These are phyloP conservation scores for Phyllotis vaccarum DNA, from an alignment of 2,797 vertebrate genomes.

Conservation along the genomic window DNA sequence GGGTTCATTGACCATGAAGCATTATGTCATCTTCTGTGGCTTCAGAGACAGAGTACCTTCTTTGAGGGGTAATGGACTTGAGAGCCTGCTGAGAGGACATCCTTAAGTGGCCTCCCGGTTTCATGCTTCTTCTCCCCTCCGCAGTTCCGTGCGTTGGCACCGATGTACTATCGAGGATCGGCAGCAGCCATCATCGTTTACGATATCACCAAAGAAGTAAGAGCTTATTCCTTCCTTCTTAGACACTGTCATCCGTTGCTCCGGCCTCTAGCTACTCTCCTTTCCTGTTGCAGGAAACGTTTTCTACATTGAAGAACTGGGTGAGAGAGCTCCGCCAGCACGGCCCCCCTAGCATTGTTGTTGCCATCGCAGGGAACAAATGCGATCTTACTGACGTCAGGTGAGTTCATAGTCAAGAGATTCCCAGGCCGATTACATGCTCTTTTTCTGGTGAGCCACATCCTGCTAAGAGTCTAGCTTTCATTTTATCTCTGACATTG, in stretches of 20 bases:
- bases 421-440: neutral
- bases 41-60: conserved; percentile 68
- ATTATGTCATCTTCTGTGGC: conserved; percentile 42
- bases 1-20: conserved; percentile 62
- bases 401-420: conserved; percentile 84
- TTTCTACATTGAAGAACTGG: conserved; percentile 98
- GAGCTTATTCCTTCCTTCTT: neutral
- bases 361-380: conserved; percentile 98
- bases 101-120: neutral
- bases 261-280: neutral
- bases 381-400: conserved; percentile 97
- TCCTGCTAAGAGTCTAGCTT: conserved; percentile 40
- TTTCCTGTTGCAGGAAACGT: conserved; percentile 92
- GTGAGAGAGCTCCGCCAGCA: conserved; percentile 98
- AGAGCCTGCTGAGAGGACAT: neutral
- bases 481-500: conserved; percentile 62
- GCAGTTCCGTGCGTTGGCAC: conserved; percentile 98
- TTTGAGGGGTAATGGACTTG: conserved; percentile 43
- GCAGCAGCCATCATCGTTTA: conserved; percentile 98
- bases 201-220: conserved; percentile 99
- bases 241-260: neutral
- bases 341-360: conserved; percentile 98
- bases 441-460: conserved; percentile 45
- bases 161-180: conserved; percentile 99
- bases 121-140: conserved; percentile 65